Evolutionary conservation across 2,888 invertebrate species (phyloP).

Genomic region (Gymnoscelis rufifasciata): DNA sequence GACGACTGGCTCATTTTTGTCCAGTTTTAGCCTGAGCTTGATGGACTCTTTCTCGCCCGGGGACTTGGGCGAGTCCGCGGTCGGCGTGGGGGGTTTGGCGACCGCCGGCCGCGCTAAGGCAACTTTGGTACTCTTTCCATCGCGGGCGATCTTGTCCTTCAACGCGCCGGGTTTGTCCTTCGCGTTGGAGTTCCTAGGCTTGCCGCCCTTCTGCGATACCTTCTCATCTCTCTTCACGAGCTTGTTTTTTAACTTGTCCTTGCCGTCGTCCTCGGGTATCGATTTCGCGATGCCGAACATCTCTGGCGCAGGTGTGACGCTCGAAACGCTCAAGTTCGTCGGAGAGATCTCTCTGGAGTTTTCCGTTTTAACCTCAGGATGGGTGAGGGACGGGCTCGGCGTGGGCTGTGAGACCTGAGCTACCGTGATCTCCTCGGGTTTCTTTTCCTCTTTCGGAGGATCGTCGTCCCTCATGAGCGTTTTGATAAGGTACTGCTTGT

Average conservation of each 20-base stretch:
- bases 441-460: constrained; percentile 79
- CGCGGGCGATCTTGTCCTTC: constrained; percentile 64
- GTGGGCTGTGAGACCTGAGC: constrained; percentile 40
- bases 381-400: neutral
- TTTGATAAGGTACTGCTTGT: constrained; percentile 91
- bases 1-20: constrained; percentile 88
- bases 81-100: constrained; percentile 43
- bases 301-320: constrained; percentile 57
- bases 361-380: constrained; percentile 2
- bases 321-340: constrained; percentile 23
- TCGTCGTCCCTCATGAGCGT: constrained; percentile 93
- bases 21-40: constrained; percentile 88
- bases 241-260: constrained; percentile 47
- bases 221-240: constrained; percentile 49
- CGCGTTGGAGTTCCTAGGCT: constrained; percentile 52
- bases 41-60: constrained; percentile 84
- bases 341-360: constrained; percentile 3
- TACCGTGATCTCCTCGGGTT: constrained; percentile 71
- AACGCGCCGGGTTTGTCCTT: constrained; percentile 66
- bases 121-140: constrained; percentile 63
- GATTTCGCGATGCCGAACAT: constrained; percentile 77
- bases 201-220: constrained; percentile 60
- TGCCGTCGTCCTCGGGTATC: constrained; percentile 49
- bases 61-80: constrained; percentile 53
- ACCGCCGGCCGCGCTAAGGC: constrained; percentile 54